Evolutionary conservation across 2,797 vertebrate genomes (phyloP).

Genomic region (Sebastes glaucus): DNA sequence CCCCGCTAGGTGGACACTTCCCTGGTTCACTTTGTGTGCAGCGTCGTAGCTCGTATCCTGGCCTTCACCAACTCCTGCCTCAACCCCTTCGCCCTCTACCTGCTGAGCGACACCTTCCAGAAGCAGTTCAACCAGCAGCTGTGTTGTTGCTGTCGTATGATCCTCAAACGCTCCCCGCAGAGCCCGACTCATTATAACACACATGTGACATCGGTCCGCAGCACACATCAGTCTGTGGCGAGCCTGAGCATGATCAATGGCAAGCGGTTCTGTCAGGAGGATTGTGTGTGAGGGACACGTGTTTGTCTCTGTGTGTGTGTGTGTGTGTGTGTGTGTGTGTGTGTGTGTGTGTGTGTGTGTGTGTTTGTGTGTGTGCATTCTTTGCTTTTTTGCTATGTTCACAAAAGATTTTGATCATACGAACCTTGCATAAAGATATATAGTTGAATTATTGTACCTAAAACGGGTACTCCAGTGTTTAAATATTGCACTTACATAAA

Average conservation of each 20-base stretch:
- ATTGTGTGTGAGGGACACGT: conserved; percentile 73
- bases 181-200: conserved; percentile 80
- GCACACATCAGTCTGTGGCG: conserved; percentile 88
- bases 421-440: not conserved
- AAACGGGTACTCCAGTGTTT: not conserved
- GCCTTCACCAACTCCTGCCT: conserved; percentile 96
- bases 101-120: conserved; percentile 94
- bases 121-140: conserved; percentile 96
- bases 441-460: not conserved
- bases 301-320: not conserved
- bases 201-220: conserved; percentile 90
- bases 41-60: conserved; percentile 90
- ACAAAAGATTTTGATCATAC: not conserved
- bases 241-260: conserved; percentile 89
- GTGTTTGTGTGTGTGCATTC: not conserved
- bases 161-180: conserved; percentile 58
- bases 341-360: not conserved
- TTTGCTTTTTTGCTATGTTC: not conserved
- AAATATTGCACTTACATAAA: not conserved
- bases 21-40: conserved; percentile 89
- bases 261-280: conserved; percentile 83
- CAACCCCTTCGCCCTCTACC: conserved; percentile 95
- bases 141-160: conserved; percentile 86
- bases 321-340: not conserved
- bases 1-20: conserved; percentile 90